Base-by-base conservation (phyloP, 2,797 vertebrate genomes). In the Darevskia nairensis region DNA sequence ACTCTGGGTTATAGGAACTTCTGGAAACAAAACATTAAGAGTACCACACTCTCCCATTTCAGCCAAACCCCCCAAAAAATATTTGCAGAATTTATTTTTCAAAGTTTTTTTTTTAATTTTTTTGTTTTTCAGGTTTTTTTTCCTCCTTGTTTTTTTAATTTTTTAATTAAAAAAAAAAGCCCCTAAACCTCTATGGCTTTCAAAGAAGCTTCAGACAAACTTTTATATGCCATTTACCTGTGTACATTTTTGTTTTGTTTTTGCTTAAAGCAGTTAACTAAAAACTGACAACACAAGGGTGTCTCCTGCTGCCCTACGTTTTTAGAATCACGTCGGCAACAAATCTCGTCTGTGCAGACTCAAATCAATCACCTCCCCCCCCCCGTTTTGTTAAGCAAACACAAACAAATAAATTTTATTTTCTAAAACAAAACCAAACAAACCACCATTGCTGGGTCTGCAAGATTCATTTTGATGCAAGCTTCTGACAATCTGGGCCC, bases 151-250 rank as follows among this genome's bases (percentile, higher is more conserved):
- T 27, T 9, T 27, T 44, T 80, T 66, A 91, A 83, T 15, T 86
- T 90, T 87, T 89, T 92, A 94, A 95, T 94, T 92, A 93, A 13
- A 74, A 86, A 92, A 92, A 96, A 96, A 94, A 96, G 94, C 95
- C 95, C 95, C 96, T 96, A 96, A 64, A 95, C 82, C 90, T 93
- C 96, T 96, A 95, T 96, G 96, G 96, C 96, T 96, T 55, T 97
- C 96, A 90, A 94, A 90, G 96, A 96, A 96, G 95, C 96, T 88
- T 94, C 94, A 89, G 91, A 96, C 96, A 95, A 92, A 94, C 92
- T 50, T 64, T 55, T 88, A 59, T 61, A 88, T 8, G 39, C 81
- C 81, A 44, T 74, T 23, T 64, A 64, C 76, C 82, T 89, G 75
- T 94, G 95, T 93, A 94, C 95, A 94, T 92, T 88, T 89, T 29